Base-by-base conservation (phyloP, 1,140 invertebrate species). In the Hyphantria cunea region DNA sequence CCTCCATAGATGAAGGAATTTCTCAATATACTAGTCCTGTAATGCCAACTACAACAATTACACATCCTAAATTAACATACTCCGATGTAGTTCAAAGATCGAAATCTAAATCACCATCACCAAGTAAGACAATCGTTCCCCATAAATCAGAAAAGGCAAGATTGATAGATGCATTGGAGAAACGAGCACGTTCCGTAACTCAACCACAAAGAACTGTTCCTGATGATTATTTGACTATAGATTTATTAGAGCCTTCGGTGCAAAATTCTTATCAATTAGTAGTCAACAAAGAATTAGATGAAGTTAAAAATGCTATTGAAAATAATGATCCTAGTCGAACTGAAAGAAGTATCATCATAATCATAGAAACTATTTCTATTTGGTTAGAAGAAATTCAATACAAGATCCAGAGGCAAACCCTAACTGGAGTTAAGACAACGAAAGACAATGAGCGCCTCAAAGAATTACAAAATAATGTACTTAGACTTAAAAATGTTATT, bases 311-410 rank as follows among this genome's bases (percentile, higher is more conserved):
- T 61, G 95, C 95, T 15, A 85, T 95, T 3, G 82, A 93, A 48
- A 92, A 87, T 31, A 92, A 93, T n/a, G 93, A 97, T 79, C 85
- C 87, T 6, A 79, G 89, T 0, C 72, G 93, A 2, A 92, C 95
- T 42, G 94, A 96, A 82, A 93, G 93, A 72, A 94, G 92, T 45
- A 91, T 96, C 6, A 93, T 96, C 8, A 94, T 93, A 12, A 93
- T 96, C 0, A 94, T 97, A 25, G 94, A 96, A 81, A 95, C 93
- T 0, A 94, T 97, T 6, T 95, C 95, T 0, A 94, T 93, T 14
- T 96, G 95, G 95, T 78, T 97, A 37, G 95, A 97, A 89, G 96
- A 94, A 15, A 95, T 97, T 65, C 95, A 96, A 82, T 96, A 96
- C 67, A 93, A 94, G 74, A 94, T 96, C 7, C 94, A 95, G 62